Evolutionary conservation across 2,888 invertebrate genomes (phyloP).

Genomic region (Muschampia plurimacula): DNA sequence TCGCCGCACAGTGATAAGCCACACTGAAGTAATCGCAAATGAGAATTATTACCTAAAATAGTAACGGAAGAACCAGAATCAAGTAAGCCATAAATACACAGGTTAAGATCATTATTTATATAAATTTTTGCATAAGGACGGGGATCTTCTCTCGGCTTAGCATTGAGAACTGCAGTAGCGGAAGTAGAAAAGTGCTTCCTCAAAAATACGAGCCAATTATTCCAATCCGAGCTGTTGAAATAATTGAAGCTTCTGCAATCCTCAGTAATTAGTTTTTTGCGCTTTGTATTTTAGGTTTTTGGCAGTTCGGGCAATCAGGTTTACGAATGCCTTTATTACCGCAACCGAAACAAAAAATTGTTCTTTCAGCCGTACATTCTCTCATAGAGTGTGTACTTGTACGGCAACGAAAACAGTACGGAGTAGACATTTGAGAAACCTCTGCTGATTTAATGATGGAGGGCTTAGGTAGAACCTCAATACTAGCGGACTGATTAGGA

Average conservation of each 20-base stretch:
- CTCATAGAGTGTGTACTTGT: not conserved
- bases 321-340: constrained; percentile 2
- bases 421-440: not conserved
- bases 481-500: no score
- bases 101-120: no score
- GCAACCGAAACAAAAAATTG: constrained; percentile 9
- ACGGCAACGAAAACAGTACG: constrained; percentile 6
- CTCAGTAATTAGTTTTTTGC: constrained; percentile 39
- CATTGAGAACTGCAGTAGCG: no score
- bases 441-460: no score
- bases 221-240: constrained; percentile 37
- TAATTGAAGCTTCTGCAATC: constrained; percentile 23
- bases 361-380: constrained; percentile 2
- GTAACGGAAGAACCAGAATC: constrained; percentile 26
- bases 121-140: no score
- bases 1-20: constrained; percentile 17
- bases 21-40: constrained; percentile 20
- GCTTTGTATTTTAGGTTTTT: constrained; percentile 1
- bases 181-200: not conserved
- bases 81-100: no score
- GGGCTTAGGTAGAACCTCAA: no score
- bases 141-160: no score
- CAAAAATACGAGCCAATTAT: constrained; percentile 41
- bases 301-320: constrained; percentile 11
- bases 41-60: constrained; percentile 42